Percentiles rank a stretch among this genome's conserved stretches.
These are phyloP conservation scores for Lepidochrysops patricia DNA, from an alignment of 2,888 invertebrate species.

Conservation along the genomic window DNA sequence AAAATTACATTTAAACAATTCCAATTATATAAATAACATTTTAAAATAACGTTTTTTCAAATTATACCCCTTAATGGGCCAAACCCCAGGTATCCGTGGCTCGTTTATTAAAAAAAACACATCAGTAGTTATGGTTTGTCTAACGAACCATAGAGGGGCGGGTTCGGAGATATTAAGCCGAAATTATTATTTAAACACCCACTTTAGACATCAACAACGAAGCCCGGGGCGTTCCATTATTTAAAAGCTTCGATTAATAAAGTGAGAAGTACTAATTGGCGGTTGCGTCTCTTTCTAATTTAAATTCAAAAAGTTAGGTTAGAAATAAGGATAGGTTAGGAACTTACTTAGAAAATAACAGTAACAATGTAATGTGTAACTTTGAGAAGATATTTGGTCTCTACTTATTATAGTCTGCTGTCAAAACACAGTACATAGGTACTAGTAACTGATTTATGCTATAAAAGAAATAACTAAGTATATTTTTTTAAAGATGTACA, in stretches of 20 bases:
- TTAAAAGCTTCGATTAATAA: not conserved
- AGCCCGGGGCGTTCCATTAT: not conserved
- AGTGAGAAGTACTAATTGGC: not conserved
- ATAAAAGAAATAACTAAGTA: too few relatives aligned
- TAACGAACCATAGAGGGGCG: constrained; percentile 27
- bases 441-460: too few relatives aligned
- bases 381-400: too few relatives aligned
- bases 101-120: not conserved
- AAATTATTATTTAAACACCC: constrained; percentile 55
- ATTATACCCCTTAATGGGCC: constrained; percentile 1
- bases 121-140: constrained; percentile 32
- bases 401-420: too few relatives aligned
- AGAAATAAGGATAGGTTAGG: too few relatives aligned
- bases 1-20: not conserved
- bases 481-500: too few relatives aligned
- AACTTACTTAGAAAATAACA: too few relatives aligned
- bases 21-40: not conserved
- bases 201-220: constrained; percentile 29
- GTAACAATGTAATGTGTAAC: too few relatives aligned
- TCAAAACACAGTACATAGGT: too few relatives aligned
- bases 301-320: too few relatives aligned
- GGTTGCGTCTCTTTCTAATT: not conserved
- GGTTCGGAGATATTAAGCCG: constrained; percentile 37
- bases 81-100: not conserved
- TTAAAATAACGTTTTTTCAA: not conserved